Evolutionary conservation across 2,113 vertebrate species (phyloP).

Genomic region (Grus americana): DNA sequence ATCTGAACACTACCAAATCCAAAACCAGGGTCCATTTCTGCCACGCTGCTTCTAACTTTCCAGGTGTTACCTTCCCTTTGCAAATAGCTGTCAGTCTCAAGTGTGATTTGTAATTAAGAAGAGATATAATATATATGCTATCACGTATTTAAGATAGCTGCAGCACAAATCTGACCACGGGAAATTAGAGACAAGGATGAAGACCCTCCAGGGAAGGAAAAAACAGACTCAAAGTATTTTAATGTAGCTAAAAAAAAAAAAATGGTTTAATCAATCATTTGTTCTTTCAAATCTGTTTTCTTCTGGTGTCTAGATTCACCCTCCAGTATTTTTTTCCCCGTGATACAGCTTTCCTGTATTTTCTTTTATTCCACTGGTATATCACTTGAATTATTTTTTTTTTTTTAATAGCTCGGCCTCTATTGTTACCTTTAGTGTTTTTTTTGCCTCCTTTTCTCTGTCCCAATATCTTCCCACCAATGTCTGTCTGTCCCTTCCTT

Average conservation of each 20-base stretch:
- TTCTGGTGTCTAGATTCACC: neutral
- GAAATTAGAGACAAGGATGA: neutral
- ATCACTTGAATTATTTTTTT: neutral
- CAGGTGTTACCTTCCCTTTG: neutral
- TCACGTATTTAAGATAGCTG: neutral
- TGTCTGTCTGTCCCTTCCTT: neutral
- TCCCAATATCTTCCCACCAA: neutral
- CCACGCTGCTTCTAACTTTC: neutral
- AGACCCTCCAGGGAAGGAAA: neutral
- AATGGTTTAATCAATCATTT: neutral
- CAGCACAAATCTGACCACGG: neutral
- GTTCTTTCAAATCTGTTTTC: neutral
- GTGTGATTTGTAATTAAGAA: neutral
- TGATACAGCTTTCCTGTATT: neutral
- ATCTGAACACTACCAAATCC: neutral
- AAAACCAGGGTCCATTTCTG: rapidly evolving
- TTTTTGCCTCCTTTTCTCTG: neutral
- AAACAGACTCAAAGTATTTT: neutral
- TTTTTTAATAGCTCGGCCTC: neutral
- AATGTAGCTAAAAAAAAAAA: neutral
- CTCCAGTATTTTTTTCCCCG: neutral
- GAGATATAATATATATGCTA: rapidly evolving
- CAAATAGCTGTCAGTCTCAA: neutral
- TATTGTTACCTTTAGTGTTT: neutral
- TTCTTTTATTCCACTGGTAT: neutral